A percentile compares a stretch with the other conserved stretches of the same genome.
Evolutionary conservation across 2,797 vertebrate genomes (phyloP).

Genomic region (Microhierax caerulescens): DNA sequence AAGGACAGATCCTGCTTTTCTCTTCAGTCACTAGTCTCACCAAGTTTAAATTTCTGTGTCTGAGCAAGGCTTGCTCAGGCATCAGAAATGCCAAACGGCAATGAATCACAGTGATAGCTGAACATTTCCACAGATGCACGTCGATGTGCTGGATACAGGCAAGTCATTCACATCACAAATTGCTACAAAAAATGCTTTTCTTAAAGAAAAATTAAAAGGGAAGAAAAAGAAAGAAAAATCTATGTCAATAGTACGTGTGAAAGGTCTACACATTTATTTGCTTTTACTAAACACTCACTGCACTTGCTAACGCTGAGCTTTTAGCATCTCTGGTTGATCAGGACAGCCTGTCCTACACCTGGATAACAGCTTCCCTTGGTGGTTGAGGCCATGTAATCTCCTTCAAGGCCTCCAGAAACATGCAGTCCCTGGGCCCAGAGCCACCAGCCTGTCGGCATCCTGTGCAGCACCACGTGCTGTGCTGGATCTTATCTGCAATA

Average conservation of each 20-base stretch:
- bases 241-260: neutral
- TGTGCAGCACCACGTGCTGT: fast-evolving
- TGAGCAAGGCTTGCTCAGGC: neutral
- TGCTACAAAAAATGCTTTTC: neutral
- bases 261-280: neutral
- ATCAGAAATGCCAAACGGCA: neutral
- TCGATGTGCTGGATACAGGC: neutral
- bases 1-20: constrained; percentile 1
- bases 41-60: neutral
- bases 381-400: neutral
- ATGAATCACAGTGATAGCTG: neutral
- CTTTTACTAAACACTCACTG: neutral
- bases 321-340: neutral
- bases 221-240: neutral
- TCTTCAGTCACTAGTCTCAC: neutral
- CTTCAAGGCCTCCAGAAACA: neutral
- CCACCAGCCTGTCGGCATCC: fast-evolving
- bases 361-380: neutral
- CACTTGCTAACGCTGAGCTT: neutral
- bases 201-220: neutral
- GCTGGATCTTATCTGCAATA: neutral
- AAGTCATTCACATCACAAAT: neutral
- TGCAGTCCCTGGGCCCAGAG: neutral
- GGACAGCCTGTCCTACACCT: neutral
- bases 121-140: neutral